phyloP scores from a whole-genome alignment of 1,140 invertebrate genomes.

The Cyrtorhinus lividipennis region DNA sequence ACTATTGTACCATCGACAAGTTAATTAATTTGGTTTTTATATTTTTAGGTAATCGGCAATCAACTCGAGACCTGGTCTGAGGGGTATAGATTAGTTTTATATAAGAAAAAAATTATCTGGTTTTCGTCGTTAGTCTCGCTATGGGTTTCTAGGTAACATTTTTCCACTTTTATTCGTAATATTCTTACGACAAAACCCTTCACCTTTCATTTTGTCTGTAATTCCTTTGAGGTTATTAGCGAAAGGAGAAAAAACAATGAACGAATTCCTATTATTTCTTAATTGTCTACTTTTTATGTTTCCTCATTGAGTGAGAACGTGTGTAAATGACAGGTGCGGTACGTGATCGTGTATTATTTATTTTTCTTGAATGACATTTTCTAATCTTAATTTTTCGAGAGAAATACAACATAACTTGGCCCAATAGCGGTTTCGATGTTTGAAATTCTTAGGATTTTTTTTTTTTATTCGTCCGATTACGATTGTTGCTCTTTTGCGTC shows the following conservation, averaged over 20 bases:
- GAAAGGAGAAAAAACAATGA: neutral
- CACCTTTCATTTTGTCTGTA: neutral
- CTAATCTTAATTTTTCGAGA: neutral
- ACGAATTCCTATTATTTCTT: slow-evolving; percentile 7
- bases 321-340: neutral
- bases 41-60: neutral
- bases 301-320: neutral
- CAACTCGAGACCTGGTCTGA: neutral
- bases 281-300: neutral
- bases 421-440: neutral
- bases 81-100: neutral
- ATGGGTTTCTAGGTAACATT: neutral
- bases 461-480: neutral
- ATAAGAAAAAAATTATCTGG: neutral
- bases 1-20: no score
- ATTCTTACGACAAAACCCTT: neutral
- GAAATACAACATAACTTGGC: neutral
- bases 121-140: neutral
- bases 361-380: neutral
- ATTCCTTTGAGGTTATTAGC: neutral
- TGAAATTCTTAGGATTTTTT: neutral
- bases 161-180: neutral
- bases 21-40: no score
- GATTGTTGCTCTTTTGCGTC: no score
- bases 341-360: slow-evolving; percentile 1